Base-by-base conservation (phyloP, 2,797 vertebrate genomes). In the Triplophysa bombifrons region DNA sequence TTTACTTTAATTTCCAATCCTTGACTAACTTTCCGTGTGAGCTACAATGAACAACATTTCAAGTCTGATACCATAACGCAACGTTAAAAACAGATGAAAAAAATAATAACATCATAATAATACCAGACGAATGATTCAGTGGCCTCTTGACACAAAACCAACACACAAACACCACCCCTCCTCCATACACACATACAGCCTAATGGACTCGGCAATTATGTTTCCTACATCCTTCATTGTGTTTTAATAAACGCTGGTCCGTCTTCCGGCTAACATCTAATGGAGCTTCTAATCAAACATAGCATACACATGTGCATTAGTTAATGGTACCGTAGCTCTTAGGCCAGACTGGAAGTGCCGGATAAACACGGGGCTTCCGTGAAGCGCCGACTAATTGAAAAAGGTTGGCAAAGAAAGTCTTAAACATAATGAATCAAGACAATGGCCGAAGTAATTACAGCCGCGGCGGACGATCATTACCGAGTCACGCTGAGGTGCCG, bases 391-490 rank as follows among this genome's bases (percentile, higher is more conserved):
- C 76, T 91, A 90, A 93, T 92, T 91, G 91, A 92, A 90, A 88
- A 89, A 90, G 89, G 87, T 89, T 91, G 90, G 90, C 88, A 89
- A 91, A 90, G 77, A 76, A 51, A 83, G 85, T 84, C 72, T 83
- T 66, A 84, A 80, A 89, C 84, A 87, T 87, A 90, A 92, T 93
- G 89, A 91, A 91, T 93, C 90, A 90, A 90, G 91, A 91, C 91
- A 90, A 90, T 89, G 86, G 88, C 83, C 50, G 0, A 25, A 85
- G 80, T 91, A 93, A 94, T 93, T 92, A 93, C 84, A 82, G 83
- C 88, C 87, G 80, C n/a, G 16, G 56, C 20, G 86, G 87, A 82
- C 81, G 83, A 88, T 89, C 89, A 83, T 93, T 92, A 91, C 85
- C 82, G 79, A 88, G 85, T 89, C 90, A 81, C 85, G 88, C 80